These are phyloP conservation scores for Nannoperca obscura DNA, from an alignment of 2,797 vertebrate species.

Conservation along the genomic window DNA sequence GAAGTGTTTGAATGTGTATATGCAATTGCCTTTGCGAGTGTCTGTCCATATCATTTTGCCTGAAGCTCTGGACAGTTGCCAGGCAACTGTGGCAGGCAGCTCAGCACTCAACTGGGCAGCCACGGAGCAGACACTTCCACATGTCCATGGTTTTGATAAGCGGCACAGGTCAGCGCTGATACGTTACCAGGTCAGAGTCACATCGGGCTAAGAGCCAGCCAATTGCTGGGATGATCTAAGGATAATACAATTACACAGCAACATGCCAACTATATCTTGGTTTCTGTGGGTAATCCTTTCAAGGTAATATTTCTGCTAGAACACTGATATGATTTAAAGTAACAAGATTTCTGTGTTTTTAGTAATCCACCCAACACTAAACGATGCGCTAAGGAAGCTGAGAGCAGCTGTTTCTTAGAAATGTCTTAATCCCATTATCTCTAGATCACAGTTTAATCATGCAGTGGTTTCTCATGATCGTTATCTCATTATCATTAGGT, in stretches of 20 bases:
- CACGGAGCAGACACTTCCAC: constrained; percentile 70
- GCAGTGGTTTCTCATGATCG: constrained; percentile 25
- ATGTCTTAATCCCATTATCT: constrained; percentile 46
- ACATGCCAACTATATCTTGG: constrained; percentile 47
- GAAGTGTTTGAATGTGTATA: constrained; percentile 62
- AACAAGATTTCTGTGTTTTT: constrained; percentile 43
- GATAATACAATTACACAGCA: constrained; percentile 45
- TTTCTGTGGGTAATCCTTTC: constrained; percentile 39
- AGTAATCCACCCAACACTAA: constrained; percentile 21
- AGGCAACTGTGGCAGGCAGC: constrained; percentile 85
- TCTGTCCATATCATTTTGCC: constrained; percentile 80
- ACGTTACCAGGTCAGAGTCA: constrained; percentile 63
- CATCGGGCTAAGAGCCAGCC: constrained; percentile 61
- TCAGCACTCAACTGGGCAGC: constrained; percentile 70
- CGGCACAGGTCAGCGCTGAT: constrained; percentile 67
- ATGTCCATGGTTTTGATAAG: constrained; percentile 67
- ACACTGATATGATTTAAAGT: constrained; percentile 19
- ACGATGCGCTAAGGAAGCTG: constrained; percentile 14
- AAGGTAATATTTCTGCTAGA: constrained; percentile 30
- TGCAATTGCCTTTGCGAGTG: constrained; percentile 71
- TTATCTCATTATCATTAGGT: constrained; percentile 35
- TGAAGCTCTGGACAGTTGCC: constrained; percentile 86
- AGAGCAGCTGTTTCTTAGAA: constrained; percentile 42
- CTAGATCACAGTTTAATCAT: constrained; percentile 47
- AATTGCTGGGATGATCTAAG: constrained; percentile 53